Evolutionary conservation across 2,797 vertebrate species (phyloP).

Genomic region (Lateolabrax maculatus): DNA sequence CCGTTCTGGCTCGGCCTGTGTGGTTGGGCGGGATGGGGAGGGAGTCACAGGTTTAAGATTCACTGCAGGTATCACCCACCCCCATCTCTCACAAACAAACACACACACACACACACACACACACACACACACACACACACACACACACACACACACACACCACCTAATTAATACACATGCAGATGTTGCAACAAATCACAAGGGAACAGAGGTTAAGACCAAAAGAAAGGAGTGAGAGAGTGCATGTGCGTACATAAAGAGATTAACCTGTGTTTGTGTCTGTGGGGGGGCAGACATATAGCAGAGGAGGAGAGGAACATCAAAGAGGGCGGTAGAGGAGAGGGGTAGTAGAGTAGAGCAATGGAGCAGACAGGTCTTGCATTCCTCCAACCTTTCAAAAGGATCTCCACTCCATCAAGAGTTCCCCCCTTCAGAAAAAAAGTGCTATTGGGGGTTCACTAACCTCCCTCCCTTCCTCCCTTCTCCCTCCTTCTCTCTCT

Average conservation of each 20-base stretch:
- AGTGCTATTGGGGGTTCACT: constrained; percentile 13
- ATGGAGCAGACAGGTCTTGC: constrained; percentile 62
- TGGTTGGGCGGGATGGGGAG: constrained; percentile 44
- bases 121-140: not conserved
- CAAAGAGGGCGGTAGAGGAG: constrained; percentile 62
- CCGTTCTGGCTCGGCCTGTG: constrained; percentile 46
- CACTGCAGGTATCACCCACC: constrained; percentile 61
- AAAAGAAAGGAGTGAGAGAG: constrained; percentile 29
- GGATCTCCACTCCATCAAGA: constrained; percentile 51
- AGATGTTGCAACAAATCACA: constrained; percentile 32
- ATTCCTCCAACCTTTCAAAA: constrained; percentile 68
- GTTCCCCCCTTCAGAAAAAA: constrained; percentile 8
- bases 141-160: not conserved
- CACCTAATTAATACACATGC: constrained; percentile 4
- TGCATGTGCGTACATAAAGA: constrained; percentile 20
- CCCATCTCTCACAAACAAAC: not conserved
- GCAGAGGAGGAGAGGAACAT: constrained; percentile 45
- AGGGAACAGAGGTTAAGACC: constrained; percentile 38
- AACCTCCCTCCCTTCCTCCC: constrained; percentile 23
- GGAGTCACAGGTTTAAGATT: constrained; percentile 64
- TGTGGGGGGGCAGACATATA: constrained; percentile 23
- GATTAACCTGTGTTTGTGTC: constrained; percentile 56
- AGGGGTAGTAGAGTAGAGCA: constrained; percentile 41
- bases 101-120: not conserved
- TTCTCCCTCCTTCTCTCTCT: constrained; percentile 15